Base-by-base conservation (phyloP, 2,113 vertebrate species). In the Limanda limanda region DNA sequence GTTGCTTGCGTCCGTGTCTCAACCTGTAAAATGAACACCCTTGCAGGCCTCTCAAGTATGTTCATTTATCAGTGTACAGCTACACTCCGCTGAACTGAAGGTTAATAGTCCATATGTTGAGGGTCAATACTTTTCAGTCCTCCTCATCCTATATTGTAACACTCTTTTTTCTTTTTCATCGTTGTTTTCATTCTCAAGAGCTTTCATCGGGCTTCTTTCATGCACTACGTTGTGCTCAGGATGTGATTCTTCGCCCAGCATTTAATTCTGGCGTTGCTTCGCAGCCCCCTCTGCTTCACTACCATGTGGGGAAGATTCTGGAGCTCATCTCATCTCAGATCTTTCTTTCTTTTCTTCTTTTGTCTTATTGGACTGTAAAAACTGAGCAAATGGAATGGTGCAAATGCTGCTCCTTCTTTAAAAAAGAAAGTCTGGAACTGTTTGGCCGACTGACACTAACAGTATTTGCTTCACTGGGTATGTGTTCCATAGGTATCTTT, bases 251-350 rank as follows among this genome's bases (percentile, higher is more conserved):
- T 42, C 1, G 2, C 18, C 24, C 15, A 23, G 37, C 40, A 45
- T 79, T 76, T 73, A 51, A 73, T 66, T 59, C 31, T 2, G 2
- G 56, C 52, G 23, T 37, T 52, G 52, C 48, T 68, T 21, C 58
- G 21, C 45, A 21, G 31, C 60, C 68, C 51, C 62, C 58, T 66
- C 15, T 1, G 60, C 66, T 15, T 17, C 25, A 23, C 35, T 13
- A 14, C 25, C 64, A 82, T 77, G 69, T 78, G 66, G 64, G 64
- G 14, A 42, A 42, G 2, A 42, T n/a, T 63, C 56, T 63, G 67
- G 23, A 78, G 72, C 76, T 77, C 76, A 82, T 86, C 70, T 80
- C 76, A 71, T 72, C 72, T 79, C 27, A 42, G 47, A 68, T 64
- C 40, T 1, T 21, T 54, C n/a, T 52, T 23, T 23, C 4, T 21